Base-by-base conservation (phyloP, 2,888 invertebrate species). In the Athalia circularis region DNA sequence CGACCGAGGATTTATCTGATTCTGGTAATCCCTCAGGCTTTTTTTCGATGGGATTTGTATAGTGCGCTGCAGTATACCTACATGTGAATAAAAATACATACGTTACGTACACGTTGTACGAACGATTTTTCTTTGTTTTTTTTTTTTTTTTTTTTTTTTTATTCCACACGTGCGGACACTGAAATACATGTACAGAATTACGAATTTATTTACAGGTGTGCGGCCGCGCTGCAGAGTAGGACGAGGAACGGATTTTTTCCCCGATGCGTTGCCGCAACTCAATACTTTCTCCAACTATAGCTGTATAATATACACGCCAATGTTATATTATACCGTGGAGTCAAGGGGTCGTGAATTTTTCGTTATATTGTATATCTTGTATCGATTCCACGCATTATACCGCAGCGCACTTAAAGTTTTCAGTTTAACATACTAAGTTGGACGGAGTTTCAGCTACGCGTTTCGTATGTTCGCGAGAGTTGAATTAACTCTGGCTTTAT, bases 331-430 rank as follows among this genome's bases (percentile, higher is more conserved):
- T 52, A 68, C 68, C 29, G 29, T 50, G 47, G 54, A 65, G 65
- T 52, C 65, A 65, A 50, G 50, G 43, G 76, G 67, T 59, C 57
- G 54, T 77, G 57, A 77, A 54, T 77, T 68, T 47, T 65, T 4
- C 45, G 67, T 77, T 77, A 77, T 68, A n/a, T 29, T 29, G 29
- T 77, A 48, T 77, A 68, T 43, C 67, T 59, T 15, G 67, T 77
- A 77, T 77, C 77, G 77, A 77, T 77, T 68, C 54, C 54, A 64
- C 9, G 29, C 29, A 68, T n/a, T n/a, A n/a, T 68, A 68, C 52
- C 67, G 43, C 59, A 47, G 11, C 29, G 54, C 57, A 77, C 59
- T 54, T 6, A 7, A 77, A 45, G 43, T 50, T 77, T 77, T 59
- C 45, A 59, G 65, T 45, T 54, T 47, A 77, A 68, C 68, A 13